Evolutionary conservation across 2,797 vertebrate genomes (phyloP).

Genomic region (Sebastes hopkinsi): DNA sequence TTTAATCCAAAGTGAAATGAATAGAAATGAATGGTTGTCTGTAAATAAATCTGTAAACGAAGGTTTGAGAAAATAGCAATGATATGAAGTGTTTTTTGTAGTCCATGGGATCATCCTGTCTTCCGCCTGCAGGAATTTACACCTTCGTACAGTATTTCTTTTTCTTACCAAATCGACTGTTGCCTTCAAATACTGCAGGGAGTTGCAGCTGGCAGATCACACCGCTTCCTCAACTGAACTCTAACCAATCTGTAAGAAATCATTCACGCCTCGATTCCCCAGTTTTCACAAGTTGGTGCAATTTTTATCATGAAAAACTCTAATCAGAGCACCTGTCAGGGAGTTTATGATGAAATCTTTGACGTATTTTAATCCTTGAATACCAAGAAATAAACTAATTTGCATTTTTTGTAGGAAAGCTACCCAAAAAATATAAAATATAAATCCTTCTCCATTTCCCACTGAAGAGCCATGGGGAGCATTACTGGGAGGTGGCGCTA

Average conservation of each 20-base stretch:
- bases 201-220: constrained; percentile 44
- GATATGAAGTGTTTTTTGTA: neutral
- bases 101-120: neutral
- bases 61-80: neutral
- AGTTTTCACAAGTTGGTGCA: constrained; percentile 3
- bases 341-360: neutral
- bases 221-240: constrained; percentile 26
- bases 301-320: neutral
- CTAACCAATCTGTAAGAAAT: constrained; percentile 5
- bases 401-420: neutral
- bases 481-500: neutral
- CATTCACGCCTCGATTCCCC: neutral
- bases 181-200: constrained; percentile 46
- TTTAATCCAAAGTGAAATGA: neutral
- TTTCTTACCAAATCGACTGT: constrained; percentile 17
- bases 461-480: neutral
- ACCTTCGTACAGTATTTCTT: constrained; percentile 18
- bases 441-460: neutral
- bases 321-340: neutral
- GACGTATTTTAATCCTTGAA: neutral
- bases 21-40: neutral
- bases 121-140: neutral
- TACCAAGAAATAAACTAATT: neutral
- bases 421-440: neutral
- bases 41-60: neutral